phyloP scores from a whole-genome alignment of 2,888 invertebrate species.

The Elmis aenea region DNA sequence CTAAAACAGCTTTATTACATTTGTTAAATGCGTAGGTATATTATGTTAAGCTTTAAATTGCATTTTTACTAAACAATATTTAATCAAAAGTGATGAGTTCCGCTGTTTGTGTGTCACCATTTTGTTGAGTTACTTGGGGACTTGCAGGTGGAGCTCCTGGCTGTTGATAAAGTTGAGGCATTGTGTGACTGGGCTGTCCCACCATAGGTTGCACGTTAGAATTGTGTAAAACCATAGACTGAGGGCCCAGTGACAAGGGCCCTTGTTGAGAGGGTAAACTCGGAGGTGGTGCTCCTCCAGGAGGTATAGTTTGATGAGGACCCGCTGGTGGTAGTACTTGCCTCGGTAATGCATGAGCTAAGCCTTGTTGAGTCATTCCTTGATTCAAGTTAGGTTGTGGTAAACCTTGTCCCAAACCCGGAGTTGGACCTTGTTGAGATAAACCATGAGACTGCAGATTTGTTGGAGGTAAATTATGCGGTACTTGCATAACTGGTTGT shows the following conservation, averaged over 20 bases:
- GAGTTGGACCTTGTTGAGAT: conserved; percentile 23
- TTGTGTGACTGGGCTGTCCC: conserved; percentile 18
- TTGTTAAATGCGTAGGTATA: too few relatives aligned
- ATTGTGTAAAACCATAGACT: not conserved
- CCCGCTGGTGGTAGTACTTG: too few relatives aligned
- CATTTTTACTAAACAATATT: too few relatives aligned
- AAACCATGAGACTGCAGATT: conserved; percentile 32
- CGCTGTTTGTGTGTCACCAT: conserved; percentile 57
- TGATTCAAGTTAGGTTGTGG: conserved; percentile 13
- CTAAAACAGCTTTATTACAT: too few relatives aligned
- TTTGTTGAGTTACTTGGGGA: conserved; percentile 36
- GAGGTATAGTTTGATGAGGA: conserved; percentile 1
- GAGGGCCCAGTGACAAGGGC: conserved; percentile 2
- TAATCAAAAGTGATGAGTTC: conserved; percentile 81
- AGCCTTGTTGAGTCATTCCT: conserved; percentile 12
- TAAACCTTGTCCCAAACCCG: conserved; percentile 22
- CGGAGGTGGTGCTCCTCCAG: not conserved
- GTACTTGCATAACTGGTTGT: conserved; percentile 25
- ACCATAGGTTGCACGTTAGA: conserved; percentile 1
- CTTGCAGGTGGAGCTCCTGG: conserved; percentile 31
- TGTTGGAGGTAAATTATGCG: conserved; percentile 27
- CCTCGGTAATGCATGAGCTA: conserved; percentile 8
- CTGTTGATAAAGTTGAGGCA: conserved; percentile 24
- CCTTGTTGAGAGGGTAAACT: not conserved
- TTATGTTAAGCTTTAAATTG: too few relatives aligned